These are phyloP conservation scores for Galaxea fascicularis DNA, from an alignment of 92 coral and sea anemone species.

Conservation along the genomic window DNA sequence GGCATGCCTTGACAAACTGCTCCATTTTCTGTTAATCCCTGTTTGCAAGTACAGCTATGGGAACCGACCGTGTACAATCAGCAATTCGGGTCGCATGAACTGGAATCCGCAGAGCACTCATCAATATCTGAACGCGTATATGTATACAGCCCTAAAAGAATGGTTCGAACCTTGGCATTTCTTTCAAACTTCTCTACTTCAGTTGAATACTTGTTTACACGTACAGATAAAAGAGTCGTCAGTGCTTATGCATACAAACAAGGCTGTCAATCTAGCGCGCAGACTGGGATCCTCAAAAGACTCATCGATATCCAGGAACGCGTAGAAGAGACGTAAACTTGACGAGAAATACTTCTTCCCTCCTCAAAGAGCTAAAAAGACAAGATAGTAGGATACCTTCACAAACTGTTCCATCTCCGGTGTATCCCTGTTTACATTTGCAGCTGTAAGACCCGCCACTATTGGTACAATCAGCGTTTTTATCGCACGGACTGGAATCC, in stretches of 20 bases:
- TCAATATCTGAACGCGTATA: slow-evolving; percentile 18
- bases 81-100: slow-evolving; percentile 59
- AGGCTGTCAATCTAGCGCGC: slow-evolving; percentile 4
- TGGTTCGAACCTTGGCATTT: background rate
- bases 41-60: slow-evolving; percentile 45
- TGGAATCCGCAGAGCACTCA: slow-evolving; percentile 50
- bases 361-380: no score
- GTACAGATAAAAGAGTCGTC: slow-evolving; percentile 45
- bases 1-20: slow-evolving; percentile 29
- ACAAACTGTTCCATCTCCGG: slow-evolving; percentile 44
- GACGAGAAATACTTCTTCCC: no score
- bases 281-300: slow-evolving; percentile 11
- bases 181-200: slow-evolving; percentile 34
- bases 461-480: slow-evolving; percentile 58
- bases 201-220: slow-evolving; percentile 48
- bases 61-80: slow-evolving; percentile 50
- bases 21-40: slow-evolving; percentile 46
- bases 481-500: slow-evolving; percentile 39
- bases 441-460: slow-evolving; percentile 27
- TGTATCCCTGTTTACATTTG: slow-evolving; percentile 23
- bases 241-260: slow-evolving; percentile 24
- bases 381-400: background rate
- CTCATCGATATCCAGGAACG: slow-evolving; percentile 23
- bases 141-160: background rate
- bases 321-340: no score